Base-by-base conservation (phyloP, 2,888 invertebrate genomes). In the Nemotelus nigrinus region DNA sequence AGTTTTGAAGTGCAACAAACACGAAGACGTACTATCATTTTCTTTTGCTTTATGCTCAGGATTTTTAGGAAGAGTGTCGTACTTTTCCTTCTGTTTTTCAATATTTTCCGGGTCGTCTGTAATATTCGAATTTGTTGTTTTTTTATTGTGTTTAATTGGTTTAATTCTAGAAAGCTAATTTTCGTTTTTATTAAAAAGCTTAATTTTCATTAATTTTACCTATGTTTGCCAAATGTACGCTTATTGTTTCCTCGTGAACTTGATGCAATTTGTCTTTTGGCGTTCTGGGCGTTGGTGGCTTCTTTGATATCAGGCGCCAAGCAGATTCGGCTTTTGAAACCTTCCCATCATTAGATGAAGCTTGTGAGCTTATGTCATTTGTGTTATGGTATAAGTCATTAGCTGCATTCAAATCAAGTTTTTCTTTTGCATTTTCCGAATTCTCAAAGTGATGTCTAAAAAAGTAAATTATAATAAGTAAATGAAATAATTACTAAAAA, bases 1-100 rank as follows among this genome's bases (percentile, higher is more conserved):
- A 0, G 94, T 92, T 85, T 94, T 94, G 77, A 98, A 88, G 84
- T 97, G 95, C 76, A 97, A 93, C 2, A 95, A 92, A 83, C 96
- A 96, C 0, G 96, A 96, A 0, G 96, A 94, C 0, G 93, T 92
- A 83, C 94, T 94, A 72, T 87, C 87, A 0, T 85, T 85, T 48
- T 93, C 94, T 80, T 91, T 92, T 78, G 92, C 90, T 83, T 91
- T 92, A 0, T 89, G 88, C 0, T 88, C 87, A 50, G 84, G 82
- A 80, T 86, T 85, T 71, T 86, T 86, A 25, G 25, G 25, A 25
- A 25, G 75, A 84, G 84, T 58, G 81, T 83, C 81, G 39, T 78
- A 50, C 47, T 76, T 10, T 83, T 84, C n/a, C 25, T 25, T 39
- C 10, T 53, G 53, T 63, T n/a, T 10, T 43, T 63, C 4, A n/a